phyloP scores from a whole-genome alignment of 2,113 vertebrate species.

The human region DNA sequence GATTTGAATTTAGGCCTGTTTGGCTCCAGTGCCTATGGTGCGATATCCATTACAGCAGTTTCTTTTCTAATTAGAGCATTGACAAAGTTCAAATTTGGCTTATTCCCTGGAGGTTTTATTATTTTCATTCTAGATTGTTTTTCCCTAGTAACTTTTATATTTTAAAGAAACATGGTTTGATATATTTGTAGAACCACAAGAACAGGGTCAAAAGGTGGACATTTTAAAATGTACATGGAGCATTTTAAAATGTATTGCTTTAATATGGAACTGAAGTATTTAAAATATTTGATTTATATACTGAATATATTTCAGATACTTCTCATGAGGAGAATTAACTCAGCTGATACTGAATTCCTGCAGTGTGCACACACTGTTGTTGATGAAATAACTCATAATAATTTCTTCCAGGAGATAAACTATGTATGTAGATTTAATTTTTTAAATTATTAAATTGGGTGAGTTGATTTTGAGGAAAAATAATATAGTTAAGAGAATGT shows the following conservation, averaged over 20 bases:
- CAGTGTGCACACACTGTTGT: neutral
- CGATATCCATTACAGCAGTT: neutral
- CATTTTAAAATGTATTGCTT: slow-evolving; percentile 8
- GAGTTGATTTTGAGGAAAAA: slow-evolving; percentile 22
- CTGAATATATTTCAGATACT: neutral
- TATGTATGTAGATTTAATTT: neutral
- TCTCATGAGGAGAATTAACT: neutral
- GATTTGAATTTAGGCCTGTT: neutral
- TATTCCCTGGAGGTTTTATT: neutral
- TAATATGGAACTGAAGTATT: neutral
- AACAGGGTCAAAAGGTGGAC: neutral
- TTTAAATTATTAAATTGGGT: slow-evolving; percentile 33
- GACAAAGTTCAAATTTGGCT: neutral
- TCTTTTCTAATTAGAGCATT: neutral
- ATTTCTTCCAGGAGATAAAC: neutral
- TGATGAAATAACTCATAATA: neutral
- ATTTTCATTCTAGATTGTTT: neutral
- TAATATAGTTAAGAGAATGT: neutral
- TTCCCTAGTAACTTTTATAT: slow-evolving; percentile 6
- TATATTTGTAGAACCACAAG: slow-evolving; percentile 6
- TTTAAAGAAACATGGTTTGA: slow-evolving; percentile 19
- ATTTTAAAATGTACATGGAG: neutral
- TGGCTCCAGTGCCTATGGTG: neutral
- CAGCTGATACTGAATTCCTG: neutral
- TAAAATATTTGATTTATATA: neutral